Conservation (phyloP, 2,797 vertebrate species). For the Peromyscus nudipes region DNA sequence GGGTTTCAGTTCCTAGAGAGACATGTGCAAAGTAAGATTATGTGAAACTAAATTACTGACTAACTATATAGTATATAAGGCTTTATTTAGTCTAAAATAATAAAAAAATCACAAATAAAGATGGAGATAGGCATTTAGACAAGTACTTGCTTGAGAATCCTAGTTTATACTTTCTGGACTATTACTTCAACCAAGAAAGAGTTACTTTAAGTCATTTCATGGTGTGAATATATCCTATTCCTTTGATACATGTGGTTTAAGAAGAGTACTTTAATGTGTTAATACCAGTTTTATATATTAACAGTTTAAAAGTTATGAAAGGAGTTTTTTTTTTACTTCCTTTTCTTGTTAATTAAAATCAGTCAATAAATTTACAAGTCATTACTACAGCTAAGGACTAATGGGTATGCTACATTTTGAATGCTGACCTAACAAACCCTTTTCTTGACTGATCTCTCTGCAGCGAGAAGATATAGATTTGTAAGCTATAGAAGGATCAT, state of each 20-base stretch:
- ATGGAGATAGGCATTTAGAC: conserved; percentile 12
- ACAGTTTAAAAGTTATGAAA: neutral
- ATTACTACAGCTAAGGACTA: conserved; percentile 55
- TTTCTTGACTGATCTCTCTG: conserved; percentile 15
- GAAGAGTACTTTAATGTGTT: conserved; percentile 12
- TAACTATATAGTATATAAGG: neutral
- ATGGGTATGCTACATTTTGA: conserved; percentile 29
- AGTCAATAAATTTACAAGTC: conserved; percentile 46
- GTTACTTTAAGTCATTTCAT: conserved; percentile 54
- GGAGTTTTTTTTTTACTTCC: neutral
- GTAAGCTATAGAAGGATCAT: conserved; percentile 20
- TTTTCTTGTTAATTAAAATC: conserved; percentile 53
- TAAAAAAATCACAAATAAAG: conserved; percentile 34
- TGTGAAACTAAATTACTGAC: conserved; percentile 26
- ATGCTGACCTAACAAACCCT: conserved; percentile 44
- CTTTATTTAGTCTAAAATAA: conserved; percentile 10
- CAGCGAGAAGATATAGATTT: conserved; percentile 17
- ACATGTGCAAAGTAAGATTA: neutral
- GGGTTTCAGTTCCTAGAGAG: neutral
- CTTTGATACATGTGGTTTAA: conserved; percentile 53
- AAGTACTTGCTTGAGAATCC: conserved; percentile 42
- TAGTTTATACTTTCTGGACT: conserved; percentile 15
- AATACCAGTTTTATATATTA: conserved; percentile 50
- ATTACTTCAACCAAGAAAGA: conserved; percentile 65
- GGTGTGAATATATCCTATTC: conserved; percentile 43